phyloP scores from a whole-genome alignment of 2,797 vertebrate genomes.

The Kryptopterus vitreolus region DNA sequence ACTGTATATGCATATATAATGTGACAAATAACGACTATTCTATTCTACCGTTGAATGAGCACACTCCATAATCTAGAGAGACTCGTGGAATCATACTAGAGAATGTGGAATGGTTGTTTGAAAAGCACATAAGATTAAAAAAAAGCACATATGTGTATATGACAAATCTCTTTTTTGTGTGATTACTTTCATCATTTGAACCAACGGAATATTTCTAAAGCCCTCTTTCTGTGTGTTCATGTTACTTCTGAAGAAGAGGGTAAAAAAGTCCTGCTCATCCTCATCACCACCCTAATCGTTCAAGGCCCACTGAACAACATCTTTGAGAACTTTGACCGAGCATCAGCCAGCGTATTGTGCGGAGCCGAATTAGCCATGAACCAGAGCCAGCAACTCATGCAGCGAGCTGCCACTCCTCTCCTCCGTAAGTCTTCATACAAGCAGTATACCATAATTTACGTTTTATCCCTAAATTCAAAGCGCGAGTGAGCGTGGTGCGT shows the following conservation, averaged over 20 bases:
- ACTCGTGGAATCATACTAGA: no score
- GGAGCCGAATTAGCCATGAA: conserved; percentile 83
- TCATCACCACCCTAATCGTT: conserved; percentile 73
- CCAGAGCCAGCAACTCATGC: conserved; percentile 79
- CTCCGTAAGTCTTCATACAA: conserved; percentile 73
- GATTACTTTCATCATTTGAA: not conserved
- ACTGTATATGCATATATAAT: no score
- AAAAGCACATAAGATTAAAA: no score
- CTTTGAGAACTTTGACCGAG: conserved; percentile 76
- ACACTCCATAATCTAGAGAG: no score
- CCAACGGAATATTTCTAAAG: not conserved
- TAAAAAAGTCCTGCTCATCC: conserved; percentile 73
- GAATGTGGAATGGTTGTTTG: no score
- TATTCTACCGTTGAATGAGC: no score
- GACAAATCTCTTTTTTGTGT: not conserved
- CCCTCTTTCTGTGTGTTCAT: not conserved
- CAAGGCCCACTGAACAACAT: conserved; percentile 83
- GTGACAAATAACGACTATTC: no score
- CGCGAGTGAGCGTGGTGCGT: not conserved
- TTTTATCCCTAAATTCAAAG: not conserved
- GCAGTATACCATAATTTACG: not conserved
- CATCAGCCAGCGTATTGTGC: conserved; percentile 79
- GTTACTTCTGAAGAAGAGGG: conserved; percentile 69
- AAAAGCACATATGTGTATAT: no score
- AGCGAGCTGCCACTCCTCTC: conserved; percentile 74